These are phyloP conservation scores for Epinephelus fuscoguttatus DNA, from an alignment of 2,113 vertebrate species.

Conservation along the genomic window DNA sequence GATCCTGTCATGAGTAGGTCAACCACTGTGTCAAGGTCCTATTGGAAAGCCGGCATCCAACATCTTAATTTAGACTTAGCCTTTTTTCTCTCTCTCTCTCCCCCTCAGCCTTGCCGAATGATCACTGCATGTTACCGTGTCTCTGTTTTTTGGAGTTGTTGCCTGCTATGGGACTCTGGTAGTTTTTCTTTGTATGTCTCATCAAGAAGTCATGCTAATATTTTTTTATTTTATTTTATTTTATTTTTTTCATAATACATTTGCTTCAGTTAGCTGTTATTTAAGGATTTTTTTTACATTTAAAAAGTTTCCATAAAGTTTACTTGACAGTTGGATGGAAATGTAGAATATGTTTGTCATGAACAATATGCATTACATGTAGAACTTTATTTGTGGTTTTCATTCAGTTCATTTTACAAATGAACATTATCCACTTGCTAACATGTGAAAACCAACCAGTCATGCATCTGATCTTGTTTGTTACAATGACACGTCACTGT, in stretches of 20 bases:
- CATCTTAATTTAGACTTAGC: conserved; percentile 99
- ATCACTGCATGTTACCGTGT: conserved; percentile 50
- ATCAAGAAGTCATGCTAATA: not conserved
- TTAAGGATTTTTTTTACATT: not conserved
- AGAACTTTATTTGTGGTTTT: not conserved
- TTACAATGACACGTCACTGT: not conserved
- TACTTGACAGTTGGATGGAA: not conserved
- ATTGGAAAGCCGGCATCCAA: conserved; percentile 98
- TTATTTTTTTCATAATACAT: not conserved
- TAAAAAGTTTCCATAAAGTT: conserved; percentile 11
- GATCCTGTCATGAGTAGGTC: conserved; percentile 99
- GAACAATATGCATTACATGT: not conserved
- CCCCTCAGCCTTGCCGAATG: conserved; percentile 50
- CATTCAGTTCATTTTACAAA: not conserved
- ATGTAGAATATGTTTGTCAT: not conserved
- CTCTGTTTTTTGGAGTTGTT: conserved; percentile 38
- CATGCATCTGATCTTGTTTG: too few relatives aligned
- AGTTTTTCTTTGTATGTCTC: not conserved
- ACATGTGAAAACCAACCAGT: not conserved
- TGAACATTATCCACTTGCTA: not conserved
- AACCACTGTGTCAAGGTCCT: conserved; percentile 99
- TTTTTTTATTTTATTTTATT: not conserved
- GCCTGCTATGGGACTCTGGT: not conserved
- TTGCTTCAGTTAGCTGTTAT: not conserved
- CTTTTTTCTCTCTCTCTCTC: conserved; percentile 56